Percentiles rank a stretch among this genome's conserved stretches.
These are phyloP conservation scores for Taurulus bubalis DNA, from an alignment of 2,113 vertebrate genomes.

Conservation along the genomic window DNA sequence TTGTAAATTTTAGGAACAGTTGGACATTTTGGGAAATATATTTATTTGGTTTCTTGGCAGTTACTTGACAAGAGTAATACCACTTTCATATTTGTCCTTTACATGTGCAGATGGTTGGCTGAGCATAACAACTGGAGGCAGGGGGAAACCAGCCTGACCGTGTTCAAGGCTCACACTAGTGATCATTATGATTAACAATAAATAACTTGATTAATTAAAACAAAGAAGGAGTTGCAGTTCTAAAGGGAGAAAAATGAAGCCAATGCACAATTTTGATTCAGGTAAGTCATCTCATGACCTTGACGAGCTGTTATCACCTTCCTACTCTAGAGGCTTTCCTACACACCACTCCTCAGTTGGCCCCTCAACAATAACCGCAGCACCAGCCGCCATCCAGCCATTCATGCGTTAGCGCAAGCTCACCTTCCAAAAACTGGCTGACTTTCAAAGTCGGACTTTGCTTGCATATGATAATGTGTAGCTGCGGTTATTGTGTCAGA, in stretches of 20 bases:
- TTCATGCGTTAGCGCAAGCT: conserved; percentile 50
- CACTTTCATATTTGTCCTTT: not conserved
- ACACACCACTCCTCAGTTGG: conserved; percentile 12
- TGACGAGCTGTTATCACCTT: conserved; percentile 57
- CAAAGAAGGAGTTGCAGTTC: not conserved
- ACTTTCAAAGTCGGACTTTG: conserved; percentile 52
- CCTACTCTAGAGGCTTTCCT: not conserved
- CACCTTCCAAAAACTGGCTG: conserved; percentile 52
- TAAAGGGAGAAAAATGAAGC: not conserved
- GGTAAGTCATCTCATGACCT: conserved; percentile 14
- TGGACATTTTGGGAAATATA: not conserved
- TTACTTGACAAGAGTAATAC: not conserved
- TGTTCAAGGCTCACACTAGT: not conserved
- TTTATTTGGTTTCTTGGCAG: not conserved
- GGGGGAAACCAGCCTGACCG: not conserved
- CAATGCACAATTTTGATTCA: conserved; percentile 10
- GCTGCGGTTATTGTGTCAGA: conserved; percentile 66
- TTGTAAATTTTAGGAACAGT: not conserved
- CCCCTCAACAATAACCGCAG: not conserved
- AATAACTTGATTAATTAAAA: not conserved
- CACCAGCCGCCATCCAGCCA: conserved; percentile 38
- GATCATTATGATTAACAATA: not conserved
- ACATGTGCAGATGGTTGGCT: not conserved
- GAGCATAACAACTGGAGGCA: not conserved
- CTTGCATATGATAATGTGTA: conserved; percentile 50